These are phyloP conservation scores for Bos javanicus DNA, from an alignment of 2,113 vertebrate species.

Conservation along the genomic window DNA sequence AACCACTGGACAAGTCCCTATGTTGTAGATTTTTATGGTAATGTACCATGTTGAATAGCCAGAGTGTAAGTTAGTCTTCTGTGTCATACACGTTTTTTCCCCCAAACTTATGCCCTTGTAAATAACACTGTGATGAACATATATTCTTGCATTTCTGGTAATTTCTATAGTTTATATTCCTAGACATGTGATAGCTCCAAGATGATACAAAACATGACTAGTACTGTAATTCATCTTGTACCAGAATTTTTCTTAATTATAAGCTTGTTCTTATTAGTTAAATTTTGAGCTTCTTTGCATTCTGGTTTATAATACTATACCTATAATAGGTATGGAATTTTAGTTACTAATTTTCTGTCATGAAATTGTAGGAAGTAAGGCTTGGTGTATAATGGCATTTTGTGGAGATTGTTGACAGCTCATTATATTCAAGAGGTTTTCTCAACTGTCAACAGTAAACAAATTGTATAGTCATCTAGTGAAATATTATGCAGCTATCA, in stretches of 20 bases:
- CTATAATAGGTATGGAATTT: not conserved
- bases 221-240: not conserved
- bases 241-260: not conserved
- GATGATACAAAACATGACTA: not conserved
- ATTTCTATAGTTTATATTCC: not conserved
- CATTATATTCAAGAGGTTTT: not conserved
- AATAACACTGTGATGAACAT: not conserved
- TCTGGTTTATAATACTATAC: not conserved
- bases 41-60: not conserved
- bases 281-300: not conserved
- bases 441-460: not conserved
- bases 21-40: not conserved
- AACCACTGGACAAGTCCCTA: not conserved
- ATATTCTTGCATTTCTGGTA: not conserved
- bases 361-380: not conserved
- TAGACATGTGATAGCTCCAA: not conserved
- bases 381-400: not conserved
- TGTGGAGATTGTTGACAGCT: not conserved
- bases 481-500: not conserved
- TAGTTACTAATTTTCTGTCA: not conserved
- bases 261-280: not conserved
- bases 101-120: not conserved
- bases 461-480: not conserved
- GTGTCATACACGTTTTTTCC: not conserved
- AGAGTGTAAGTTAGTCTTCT: not conserved